A percentile compares a stretch with the other conserved stretches of the same genome.
Evolutionary conservation across 2,797 vertebrate genomes (phyloP).

Genomic region (Acanthurus leucopareius): DNA sequence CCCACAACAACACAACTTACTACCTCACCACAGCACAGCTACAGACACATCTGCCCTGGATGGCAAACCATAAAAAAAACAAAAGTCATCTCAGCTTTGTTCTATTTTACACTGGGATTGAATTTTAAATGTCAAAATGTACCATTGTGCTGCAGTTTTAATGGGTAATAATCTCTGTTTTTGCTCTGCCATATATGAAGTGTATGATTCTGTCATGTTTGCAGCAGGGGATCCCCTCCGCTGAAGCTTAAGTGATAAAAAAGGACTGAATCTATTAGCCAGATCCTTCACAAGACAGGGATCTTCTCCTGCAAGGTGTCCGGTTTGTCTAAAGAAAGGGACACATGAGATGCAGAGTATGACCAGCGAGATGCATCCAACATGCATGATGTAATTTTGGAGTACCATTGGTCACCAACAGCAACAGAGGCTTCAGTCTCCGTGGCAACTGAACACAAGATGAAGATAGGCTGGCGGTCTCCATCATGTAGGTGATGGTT

Average conservation of each 20-base stretch:
- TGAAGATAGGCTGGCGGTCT: constrained; percentile 1
- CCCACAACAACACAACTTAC: constrained; percentile 97
- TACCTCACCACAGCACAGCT: constrained; percentile 89
- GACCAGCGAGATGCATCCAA: neutral
- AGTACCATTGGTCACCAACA: constrained; percentile 37
- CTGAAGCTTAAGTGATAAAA: neutral
- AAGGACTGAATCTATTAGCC: neutral
- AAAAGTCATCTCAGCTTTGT: neutral
- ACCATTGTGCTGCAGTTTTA: too few relatives aligned
- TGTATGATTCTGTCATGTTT: neutral
- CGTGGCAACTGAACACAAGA: constrained; percentile 41
- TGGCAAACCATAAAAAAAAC: neutral
- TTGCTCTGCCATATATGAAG: too few relatives aligned
- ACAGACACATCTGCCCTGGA: neutral
- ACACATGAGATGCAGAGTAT: neutral
- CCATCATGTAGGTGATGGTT: constrained; percentile 35
- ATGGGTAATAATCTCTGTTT: too few relatives aligned
- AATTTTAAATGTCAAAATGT: neutral
- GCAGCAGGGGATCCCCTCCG: too few relatives aligned
- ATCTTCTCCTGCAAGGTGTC: neutral
- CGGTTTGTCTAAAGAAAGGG: neutral
- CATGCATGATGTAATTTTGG: constrained; percentile 3
- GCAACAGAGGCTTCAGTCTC: constrained; percentile 49
- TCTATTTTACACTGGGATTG: neutral
- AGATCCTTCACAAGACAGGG: neutral